These are phyloP conservation scores for Dromiciops gliroides DNA, from an alignment of 2,113 vertebrate genomes.

Conservation along the genomic window DNA sequence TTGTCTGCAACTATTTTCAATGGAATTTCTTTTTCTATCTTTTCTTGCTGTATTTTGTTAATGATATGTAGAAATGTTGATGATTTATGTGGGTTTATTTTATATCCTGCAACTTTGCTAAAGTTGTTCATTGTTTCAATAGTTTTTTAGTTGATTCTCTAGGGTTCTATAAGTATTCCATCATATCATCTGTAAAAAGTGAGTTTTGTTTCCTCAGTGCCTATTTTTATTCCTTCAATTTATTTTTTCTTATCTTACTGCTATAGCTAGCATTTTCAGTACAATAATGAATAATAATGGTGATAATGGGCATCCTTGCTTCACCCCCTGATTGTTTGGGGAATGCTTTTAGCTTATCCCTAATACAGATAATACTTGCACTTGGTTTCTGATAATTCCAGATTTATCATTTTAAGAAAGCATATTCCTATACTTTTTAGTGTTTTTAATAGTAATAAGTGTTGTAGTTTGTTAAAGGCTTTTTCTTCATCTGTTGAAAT, in stretches of 20 bases:
- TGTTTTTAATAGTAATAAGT: too few relatives aligned
- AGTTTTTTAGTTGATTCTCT: not conserved
- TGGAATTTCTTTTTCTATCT: not conserved
- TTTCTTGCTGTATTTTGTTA: not conserved
- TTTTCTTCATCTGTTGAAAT: too few relatives aligned
- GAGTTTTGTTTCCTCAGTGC: not conserved
- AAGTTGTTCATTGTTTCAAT: not conserved
- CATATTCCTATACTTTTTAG: too few relatives aligned
- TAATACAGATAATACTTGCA: too few relatives aligned
- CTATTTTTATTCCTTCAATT: too few relatives aligned
- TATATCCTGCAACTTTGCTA: not conserved
- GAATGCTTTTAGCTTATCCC: too few relatives aligned
- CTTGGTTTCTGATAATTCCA: too few relatives aligned
- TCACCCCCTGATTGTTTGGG: not conserved
- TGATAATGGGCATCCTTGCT: not conserved
- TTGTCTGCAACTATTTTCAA: too few relatives aligned
- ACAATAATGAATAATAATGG: not conserved
- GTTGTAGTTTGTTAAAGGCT: too few relatives aligned
- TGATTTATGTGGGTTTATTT: not conserved
- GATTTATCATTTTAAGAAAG: too few relatives aligned
- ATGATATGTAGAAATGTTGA: not conserved
- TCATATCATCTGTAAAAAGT: not conserved
- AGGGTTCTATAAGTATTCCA: not conserved
- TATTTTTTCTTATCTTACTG: too few relatives aligned
- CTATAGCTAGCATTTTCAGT: not conserved